Evolutionary conservation across 2,797 vertebrate species (phyloP).

Genomic region (Sciurus carolinensis): DNA sequence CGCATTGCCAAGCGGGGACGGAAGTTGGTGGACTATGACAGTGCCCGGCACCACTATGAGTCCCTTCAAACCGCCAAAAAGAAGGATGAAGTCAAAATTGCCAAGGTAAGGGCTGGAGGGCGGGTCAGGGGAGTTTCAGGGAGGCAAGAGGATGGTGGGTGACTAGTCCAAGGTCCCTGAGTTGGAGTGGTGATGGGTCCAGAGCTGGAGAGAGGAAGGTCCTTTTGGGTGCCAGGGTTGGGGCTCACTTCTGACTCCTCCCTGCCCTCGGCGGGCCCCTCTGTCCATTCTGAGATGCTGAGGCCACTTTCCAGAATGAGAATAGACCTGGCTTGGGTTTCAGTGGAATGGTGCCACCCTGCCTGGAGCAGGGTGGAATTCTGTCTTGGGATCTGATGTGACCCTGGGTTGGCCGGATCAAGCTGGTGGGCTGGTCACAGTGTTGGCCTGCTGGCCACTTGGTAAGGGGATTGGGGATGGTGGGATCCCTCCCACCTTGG

Average conservation of each 20-base stretch:
- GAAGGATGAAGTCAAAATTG: slow-evolving; percentile 83
- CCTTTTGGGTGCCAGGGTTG: background rate
- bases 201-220: background rate
- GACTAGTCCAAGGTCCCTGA: background rate
- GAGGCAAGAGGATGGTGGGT: background rate
- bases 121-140: background rate
- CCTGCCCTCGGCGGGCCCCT: background rate
- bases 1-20: slow-evolving; percentile 98
- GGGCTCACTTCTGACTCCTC: background rate
- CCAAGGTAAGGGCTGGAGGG: slow-evolving; percentile 67
- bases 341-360: background rate
- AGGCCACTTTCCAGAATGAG: slow-evolving; percentile 46
- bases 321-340: slow-evolving; percentile 64
- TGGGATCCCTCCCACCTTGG: background rate
- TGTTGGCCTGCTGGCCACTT: background rate
- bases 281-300: background rate
- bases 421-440: background rate
- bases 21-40: slow-evolving; percentile 98
- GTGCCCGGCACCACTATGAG: slow-evolving; percentile 97
- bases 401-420: background rate
- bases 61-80: slow-evolving; percentile 95
- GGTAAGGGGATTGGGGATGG: background rate
- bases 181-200: background rate
- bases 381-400: background rate
- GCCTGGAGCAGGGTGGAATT: slow-evolving; percentile 17